A percentile compares a stretch with the other conserved stretches of the same genome.
phyloP scores from a whole-genome alignment of 1,140 invertebrate species.

The Zaprionus gabonicus region DNA sequence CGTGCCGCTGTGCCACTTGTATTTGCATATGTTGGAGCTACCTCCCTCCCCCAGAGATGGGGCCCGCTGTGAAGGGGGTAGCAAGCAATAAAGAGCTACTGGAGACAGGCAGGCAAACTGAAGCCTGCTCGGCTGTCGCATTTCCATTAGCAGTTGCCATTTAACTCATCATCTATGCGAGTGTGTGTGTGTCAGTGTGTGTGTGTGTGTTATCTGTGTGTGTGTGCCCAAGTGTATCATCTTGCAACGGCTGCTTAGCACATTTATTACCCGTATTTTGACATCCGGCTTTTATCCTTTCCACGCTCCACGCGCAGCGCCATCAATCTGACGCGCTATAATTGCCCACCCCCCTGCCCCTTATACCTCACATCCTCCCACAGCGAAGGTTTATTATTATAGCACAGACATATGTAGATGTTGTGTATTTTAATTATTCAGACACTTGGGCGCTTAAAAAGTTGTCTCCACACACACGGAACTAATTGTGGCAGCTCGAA shows the following conservation, averaged over 20 bases:
- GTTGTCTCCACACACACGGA: background rate
- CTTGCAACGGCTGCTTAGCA: conserved; percentile 58
- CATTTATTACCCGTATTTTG: conserved; percentile 79
- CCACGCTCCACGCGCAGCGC: conserved; percentile 26
- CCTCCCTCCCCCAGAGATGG: background rate
- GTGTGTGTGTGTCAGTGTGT: conserved; percentile 4
- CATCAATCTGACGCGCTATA: conserved; percentile 44
- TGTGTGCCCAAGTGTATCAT: conserved; percentile 67
- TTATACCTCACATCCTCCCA: background rate
- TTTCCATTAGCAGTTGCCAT: conserved; percentile 80
- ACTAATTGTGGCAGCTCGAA: background rate
- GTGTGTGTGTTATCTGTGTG: conserved; percentile 16
- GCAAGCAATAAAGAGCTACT: conserved; percentile 45
- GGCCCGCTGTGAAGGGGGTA: conserved; percentile 1
- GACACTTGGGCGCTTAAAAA: conserved; percentile 37
- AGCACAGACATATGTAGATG: conserved; percentile 19
- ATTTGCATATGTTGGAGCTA: conserved; percentile 57
- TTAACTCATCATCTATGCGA: conserved; percentile 66
- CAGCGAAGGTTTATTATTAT: conserved; percentile 43
- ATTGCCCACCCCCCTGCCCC: conserved; percentile 42
- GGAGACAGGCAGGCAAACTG: conserved; percentile 32
- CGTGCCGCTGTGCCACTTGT: conserved; percentile 54
- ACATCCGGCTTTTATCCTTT: conserved; percentile 81
- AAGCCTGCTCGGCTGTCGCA: conserved; percentile 56
- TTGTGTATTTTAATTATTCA: conserved; percentile 42